Evolutionary conservation across 2,797 vertebrate genomes (phyloP).

Genomic region (Onychomys leucogaster): DNA sequence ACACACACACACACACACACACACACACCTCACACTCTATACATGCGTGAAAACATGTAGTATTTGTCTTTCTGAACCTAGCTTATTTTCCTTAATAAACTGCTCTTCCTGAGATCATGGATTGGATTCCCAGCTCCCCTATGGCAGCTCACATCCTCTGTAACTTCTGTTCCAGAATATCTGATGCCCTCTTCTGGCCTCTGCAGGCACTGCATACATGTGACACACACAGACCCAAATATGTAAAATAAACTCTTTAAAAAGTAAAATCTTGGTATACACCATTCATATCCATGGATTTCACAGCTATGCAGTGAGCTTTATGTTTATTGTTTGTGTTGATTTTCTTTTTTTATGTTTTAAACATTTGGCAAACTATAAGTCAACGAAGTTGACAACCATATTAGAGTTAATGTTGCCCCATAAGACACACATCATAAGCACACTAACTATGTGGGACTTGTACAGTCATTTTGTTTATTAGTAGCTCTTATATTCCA

Average conservation of each 20-base stretch:
- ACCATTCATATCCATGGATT: not conserved
- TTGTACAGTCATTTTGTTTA: not conserved
- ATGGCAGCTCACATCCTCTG: not conserved
- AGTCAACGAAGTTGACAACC: constrained; percentile 67
- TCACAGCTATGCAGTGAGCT: constrained; percentile 41
- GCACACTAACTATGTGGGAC: not conserved
- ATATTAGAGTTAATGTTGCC: not conserved
- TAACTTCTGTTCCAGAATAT: not conserved
- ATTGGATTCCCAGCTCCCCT: not conserved
- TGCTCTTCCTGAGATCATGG: not conserved
- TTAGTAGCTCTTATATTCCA: not conserved
- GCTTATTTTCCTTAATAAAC: not conserved
- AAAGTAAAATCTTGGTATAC: not conserved
- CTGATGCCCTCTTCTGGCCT: not conserved
- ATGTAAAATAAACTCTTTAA: not conserved
- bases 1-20: not conserved
- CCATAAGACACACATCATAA: not conserved
- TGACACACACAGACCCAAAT: not conserved
- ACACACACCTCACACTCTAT: not conserved
- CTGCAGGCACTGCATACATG: not conserved
- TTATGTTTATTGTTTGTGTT: constrained; percentile 64
- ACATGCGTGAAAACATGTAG: not conserved
- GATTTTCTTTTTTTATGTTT: constrained; percentile 31
- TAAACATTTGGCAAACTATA: constrained; percentile 72
- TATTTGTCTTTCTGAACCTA: not conserved